Evolutionary conservation across 2,888 invertebrate species (phyloP).

Genomic region (Papilio elwesi): DNA sequence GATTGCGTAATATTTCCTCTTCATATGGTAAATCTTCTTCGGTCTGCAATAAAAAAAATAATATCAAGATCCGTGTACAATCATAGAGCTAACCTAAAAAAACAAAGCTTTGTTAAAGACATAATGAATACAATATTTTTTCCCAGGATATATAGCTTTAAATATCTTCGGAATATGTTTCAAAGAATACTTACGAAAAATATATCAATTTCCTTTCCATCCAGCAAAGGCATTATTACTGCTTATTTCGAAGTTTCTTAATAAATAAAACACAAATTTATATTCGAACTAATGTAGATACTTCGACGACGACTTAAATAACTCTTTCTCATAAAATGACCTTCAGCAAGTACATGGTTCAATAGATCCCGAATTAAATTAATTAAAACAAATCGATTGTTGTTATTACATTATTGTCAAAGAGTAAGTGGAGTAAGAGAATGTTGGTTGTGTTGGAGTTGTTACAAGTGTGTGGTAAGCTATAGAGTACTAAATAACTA

Average conservation of each 20-base stretch:
- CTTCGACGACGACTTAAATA: neutral
- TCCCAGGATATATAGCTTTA: no score
- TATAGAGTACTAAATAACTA: no score
- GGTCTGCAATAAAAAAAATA: conserved; percentile 79
- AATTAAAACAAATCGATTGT: neutral
- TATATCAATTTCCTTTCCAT: conserved; percentile 79
- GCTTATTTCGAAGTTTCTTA: conserved; percentile 4
- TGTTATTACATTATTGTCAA: no score
- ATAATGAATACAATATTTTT: no score
- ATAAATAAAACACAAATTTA: neutral
- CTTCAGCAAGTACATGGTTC: neutral
- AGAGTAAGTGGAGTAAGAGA: no score
- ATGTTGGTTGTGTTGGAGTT: no score
- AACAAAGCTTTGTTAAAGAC: neutral
- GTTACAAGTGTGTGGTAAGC: no score
- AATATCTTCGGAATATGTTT: neutral
- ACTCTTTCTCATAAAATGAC: neutral
- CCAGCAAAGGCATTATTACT: conserved; percentile 69
- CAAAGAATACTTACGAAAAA: conserved; percentile 76
- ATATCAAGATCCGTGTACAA: conserved; percentile 8
- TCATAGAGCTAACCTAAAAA: neutral
- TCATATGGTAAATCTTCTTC: conserved; percentile 99
- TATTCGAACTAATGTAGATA: neutral
- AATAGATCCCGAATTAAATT: neutral
- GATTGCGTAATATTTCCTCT: conserved; percentile 98